Conservation (phyloP, 2,797 vertebrate genomes). For the Peromyscus aztecus region DNA sequence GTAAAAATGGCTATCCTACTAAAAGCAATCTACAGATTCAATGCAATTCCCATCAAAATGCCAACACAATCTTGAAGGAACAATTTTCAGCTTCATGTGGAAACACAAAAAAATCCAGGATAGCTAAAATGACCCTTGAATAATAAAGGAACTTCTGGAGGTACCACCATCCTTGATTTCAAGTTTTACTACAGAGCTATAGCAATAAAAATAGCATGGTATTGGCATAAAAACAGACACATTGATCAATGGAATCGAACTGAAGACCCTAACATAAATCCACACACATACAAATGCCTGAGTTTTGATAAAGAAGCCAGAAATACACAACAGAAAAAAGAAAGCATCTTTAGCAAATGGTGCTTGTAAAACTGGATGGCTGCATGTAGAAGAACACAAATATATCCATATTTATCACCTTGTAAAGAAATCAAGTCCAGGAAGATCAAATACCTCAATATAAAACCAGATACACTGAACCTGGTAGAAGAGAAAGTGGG, state of each 20-base stretch:
- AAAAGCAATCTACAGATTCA: not conserved
- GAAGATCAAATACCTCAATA: not conserved
- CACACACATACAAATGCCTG: not conserved
- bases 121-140: not conserved
- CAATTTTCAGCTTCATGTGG: not conserved
- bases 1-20: not conserved
- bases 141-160: not conserved
- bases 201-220: not conserved
- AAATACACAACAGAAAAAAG: not conserved
- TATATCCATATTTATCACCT: not conserved
- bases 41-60: not conserved
- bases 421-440: not conserved
- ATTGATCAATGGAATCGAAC: not conserved
- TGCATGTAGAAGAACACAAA: not conserved
- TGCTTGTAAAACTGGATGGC: not conserved
- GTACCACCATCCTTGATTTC: not conserved
- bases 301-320: not conserved
- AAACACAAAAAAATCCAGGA: not conserved
- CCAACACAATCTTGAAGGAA: not conserved
- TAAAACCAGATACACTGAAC: not conserved
- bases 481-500: not conserved
- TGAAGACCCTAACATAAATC: not conserved
- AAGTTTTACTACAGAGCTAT: not conserved
- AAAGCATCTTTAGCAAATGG: not conserved
- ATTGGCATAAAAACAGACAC: not conserved